These are phyloP conservation scores for Epizoanthus rinbou DNA, from an alignment of 92 coral and sea anemone species.

Conservation along the genomic window DNA sequence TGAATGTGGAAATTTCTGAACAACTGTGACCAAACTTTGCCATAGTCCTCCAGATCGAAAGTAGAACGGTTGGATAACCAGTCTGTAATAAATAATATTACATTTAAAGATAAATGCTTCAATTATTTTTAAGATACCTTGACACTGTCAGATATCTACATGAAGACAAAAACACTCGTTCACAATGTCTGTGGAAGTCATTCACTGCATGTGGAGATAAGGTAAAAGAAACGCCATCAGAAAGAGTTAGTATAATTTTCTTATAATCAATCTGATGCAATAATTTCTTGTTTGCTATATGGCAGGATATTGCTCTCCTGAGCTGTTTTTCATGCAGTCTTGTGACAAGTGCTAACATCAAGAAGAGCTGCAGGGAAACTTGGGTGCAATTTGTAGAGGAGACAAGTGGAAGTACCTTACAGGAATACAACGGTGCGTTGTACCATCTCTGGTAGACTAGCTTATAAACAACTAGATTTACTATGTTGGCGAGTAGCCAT, in stretches of 20 bases:
- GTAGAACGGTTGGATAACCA: no score
- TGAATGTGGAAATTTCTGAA: no score
- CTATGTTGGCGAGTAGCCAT: no score
- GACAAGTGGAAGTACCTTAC: not conserved
- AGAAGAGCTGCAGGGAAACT: constrained; percentile 5
- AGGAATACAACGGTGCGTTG: not conserved
- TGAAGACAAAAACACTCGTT: not conserved
- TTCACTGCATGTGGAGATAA: not conserved
- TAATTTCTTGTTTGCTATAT: no score
- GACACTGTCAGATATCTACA: constrained; percentile 8
- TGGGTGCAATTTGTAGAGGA: constrained; percentile 22
- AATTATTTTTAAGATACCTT: not conserved
- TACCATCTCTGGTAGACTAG: no score
- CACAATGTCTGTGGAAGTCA: constrained; percentile 2
- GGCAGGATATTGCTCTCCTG: constrained; percentile 17
- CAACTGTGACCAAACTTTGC: no score
- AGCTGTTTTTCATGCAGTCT: constrained; percentile 23
- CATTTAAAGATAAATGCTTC: not conserved
- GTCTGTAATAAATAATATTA: no score
- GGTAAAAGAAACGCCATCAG: not conserved
- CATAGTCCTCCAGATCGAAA: no score
- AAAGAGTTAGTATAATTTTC: no score
- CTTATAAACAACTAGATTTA: no score
- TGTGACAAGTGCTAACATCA: not conserved
- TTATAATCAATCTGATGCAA: no score